Evolutionary conservation across 1,140 invertebrate genomes (phyloP), one percentile per base, ranked within the genome.

Genomic region (Proctacanthus coquilletti): DNA sequence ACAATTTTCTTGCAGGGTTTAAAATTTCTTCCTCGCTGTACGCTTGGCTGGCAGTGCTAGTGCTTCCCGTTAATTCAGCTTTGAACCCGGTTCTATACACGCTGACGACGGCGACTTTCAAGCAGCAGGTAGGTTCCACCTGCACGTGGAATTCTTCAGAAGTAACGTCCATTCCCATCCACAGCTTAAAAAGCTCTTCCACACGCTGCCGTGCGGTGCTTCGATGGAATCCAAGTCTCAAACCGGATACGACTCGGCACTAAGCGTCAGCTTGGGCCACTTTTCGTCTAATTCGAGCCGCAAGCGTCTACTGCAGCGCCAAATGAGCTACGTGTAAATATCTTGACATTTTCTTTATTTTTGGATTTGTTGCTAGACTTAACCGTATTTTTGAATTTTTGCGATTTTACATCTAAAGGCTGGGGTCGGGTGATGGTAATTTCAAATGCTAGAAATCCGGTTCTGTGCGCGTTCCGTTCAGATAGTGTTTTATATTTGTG

Each of bases 1-100:
- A 9, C 19, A 2, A 3, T 34, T 30, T 5, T 9, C 23, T 46
- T 44, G 33, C 32, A 69, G 66, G 66, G 33, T 50, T 60, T 21
- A 42, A 49, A 0, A 66, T 66, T 37, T 56, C 59, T 21, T 57
- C 61, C 18, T 60, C 66, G 40, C 43, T 76, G 4, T 75, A 77
- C 42, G 76, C 75, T 14, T 77, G 74, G 69, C 52, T 80, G 38
- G 77, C 75, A 0, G 72, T 80, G 5, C 72, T 80, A 42, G 66
- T 80, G 14, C 49, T 80, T 20, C 77, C 77, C 0, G 71, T 80
- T 6, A 80, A 80, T 55, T 74, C 73, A 0, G 77, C 77, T 4
- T 51, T 80, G 5, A 80, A 80, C 57, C 77, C 77, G 0, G 60
- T 80, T 11, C 60, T 80, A 5, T 80, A 80, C 51, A 80, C 77